These are phyloP conservation scores for Hetaerina titia DNA, from an alignment of 2,888 invertebrate species.

Conservation along the genomic window DNA sequence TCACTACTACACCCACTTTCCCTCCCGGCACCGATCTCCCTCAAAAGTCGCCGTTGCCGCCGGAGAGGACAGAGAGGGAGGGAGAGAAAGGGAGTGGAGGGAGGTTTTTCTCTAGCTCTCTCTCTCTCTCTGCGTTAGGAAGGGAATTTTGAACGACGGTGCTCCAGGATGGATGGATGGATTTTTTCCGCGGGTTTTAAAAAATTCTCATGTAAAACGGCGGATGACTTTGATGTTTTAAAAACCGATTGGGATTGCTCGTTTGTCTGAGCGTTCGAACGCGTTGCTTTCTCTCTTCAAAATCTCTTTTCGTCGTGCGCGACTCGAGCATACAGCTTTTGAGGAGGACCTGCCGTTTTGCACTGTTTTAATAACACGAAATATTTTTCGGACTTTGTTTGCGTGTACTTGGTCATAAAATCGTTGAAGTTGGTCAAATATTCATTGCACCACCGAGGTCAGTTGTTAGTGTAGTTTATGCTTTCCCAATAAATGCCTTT, in stretches of 20 bases:
- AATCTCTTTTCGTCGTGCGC: background rate
- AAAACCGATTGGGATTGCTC: constrained; percentile 32
- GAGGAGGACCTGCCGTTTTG: background rate
- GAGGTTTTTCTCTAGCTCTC: background rate
- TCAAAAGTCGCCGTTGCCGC: background rate
- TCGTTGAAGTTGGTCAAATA: background rate
- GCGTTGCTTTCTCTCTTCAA: background rate
- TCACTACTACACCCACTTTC: constrained; percentile 22
- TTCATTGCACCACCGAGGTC: background rate
- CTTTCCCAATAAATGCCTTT: background rate
- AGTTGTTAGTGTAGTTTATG: background rate
- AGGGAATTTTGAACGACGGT: constrained; percentile 15
- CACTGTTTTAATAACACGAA: background rate
- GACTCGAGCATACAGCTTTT: background rate
- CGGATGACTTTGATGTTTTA: constrained; percentile 18
- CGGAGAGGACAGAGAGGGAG: constrained; percentile 22
- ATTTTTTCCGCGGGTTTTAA: background rate
- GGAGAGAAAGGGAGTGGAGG: background rate
- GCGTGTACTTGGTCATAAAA: background rate
- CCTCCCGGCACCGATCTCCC: background rate
- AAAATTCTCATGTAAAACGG: background rate
- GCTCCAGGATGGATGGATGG: background rate
- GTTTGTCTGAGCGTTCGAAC: constrained; percentile 16
- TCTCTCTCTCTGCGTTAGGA: background rate
- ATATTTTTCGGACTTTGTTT: background rate